These are phyloP conservation scores for Lordiphosa collinella DNA, from an alignment of 1,140 invertebrate species.

Conservation along the genomic window DNA sequence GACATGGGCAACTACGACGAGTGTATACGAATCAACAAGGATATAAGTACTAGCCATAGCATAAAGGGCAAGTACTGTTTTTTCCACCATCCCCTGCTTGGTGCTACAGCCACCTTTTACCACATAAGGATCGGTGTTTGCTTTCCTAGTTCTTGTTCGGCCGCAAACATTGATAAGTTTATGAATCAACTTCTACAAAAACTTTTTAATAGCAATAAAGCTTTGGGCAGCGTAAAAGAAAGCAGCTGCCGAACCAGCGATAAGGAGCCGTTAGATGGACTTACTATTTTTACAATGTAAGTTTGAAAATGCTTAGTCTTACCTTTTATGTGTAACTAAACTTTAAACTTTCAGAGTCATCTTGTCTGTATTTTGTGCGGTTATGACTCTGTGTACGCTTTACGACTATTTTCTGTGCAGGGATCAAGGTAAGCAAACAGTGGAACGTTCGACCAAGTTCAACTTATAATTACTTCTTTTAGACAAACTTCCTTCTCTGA, in stretches of 20 bases:
- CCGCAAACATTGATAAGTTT: slow-evolving; percentile 22
- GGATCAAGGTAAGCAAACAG: slow-evolving; percentile 14
- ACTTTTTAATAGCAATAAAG: slow-evolving; percentile 1
- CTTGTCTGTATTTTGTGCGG: slow-evolving; percentile 16
- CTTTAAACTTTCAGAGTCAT: slow-evolving; percentile 12
- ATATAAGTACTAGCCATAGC: neutral
- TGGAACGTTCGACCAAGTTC: no score
- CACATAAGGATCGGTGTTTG: slow-evolving; percentile 35
- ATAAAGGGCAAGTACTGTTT: slow-evolving; percentile 54
- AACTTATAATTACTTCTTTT: no score
- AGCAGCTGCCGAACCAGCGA: slow-evolving; percentile 24
- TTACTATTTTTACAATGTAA: slow-evolving; percentile 50
- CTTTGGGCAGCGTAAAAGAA: slow-evolving; percentile 5
- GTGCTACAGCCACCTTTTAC: neutral
- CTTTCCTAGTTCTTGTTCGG: slow-evolving; percentile 41
- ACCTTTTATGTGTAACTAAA: neutral
- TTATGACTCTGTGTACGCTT: slow-evolving; percentile 25
- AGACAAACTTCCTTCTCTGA: slow-evolving; percentile 18
- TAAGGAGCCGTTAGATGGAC: slow-evolving; percentile 12
- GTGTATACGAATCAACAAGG: slow-evolving; percentile 32
- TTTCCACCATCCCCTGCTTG: slow-evolving; percentile 15
- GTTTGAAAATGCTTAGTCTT: neutral
- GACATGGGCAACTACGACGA: slow-evolving; percentile 66
- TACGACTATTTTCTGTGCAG: slow-evolving; percentile 43
- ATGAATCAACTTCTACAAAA: slow-evolving; percentile 24